Evolutionary conservation across 2,888 invertebrate genomes (phyloP).

Genomic region (Cactoblastis cactorum): DNA sequence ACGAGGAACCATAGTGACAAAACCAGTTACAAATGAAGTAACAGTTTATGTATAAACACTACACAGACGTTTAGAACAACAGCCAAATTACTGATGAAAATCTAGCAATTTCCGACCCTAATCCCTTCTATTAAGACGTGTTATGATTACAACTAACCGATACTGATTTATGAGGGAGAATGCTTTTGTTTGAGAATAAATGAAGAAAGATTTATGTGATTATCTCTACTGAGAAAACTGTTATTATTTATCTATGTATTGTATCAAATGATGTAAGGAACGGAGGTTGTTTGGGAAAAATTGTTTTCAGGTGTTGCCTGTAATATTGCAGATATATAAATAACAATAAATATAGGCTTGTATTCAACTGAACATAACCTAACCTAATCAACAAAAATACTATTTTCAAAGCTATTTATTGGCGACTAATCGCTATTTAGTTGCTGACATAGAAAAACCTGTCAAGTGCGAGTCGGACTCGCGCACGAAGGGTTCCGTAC

Average conservation of each 20-base stretch:
- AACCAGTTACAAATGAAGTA: conserved; percentile 5
- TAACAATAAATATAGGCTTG: too few species aligned
- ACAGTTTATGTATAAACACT: conserved; percentile 6
- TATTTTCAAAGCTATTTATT: too few species aligned
- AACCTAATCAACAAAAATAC: too few species aligned
- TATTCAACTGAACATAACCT: too few species aligned
- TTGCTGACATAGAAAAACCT: too few species aligned
- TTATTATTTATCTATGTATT: conserved; percentile 16
- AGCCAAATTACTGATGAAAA: background rate
- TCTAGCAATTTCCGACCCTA: background rate
- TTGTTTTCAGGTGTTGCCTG: background rate
- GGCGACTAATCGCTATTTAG: too few species aligned
- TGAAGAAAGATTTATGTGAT: conserved; percentile 23
- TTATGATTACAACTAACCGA: background rate
- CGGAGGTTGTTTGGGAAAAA: background rate
- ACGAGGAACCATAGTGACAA: background rate
- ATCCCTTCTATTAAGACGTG: background rate
- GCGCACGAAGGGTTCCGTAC: too few species aligned
- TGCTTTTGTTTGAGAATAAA: conserved; percentile 20
- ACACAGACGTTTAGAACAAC: conserved; percentile 5
- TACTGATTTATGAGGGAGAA: conserved; percentile 9
- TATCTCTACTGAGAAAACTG: conserved; percentile 16
- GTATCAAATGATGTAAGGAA: conserved; percentile 5
- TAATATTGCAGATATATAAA: too few species aligned
- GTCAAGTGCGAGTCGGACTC: too few species aligned